Conservation (phyloP, 2,888 invertebrate genomes). For the Melieria picta region DNA sequence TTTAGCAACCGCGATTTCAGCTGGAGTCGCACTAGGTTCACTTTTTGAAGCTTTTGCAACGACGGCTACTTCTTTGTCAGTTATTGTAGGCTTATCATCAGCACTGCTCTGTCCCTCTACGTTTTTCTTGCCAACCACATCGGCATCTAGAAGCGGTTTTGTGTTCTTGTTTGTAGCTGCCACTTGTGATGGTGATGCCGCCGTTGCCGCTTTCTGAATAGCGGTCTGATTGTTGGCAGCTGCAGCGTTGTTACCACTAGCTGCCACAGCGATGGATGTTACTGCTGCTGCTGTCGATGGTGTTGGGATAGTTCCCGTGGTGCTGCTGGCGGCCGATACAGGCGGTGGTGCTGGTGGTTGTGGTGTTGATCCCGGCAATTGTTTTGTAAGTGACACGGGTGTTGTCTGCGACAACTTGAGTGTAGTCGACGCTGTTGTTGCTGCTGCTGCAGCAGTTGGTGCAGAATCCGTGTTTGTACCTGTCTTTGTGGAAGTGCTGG, state of each 20-base stretch:
- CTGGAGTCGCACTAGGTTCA: slow-evolving; percentile 6
- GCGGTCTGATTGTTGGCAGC: slow-evolving; percentile 14
- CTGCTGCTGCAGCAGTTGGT: slow-evolving; percentile 25
- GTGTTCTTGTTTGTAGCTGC: not conserved
- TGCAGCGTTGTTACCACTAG: slow-evolving; percentile 5
- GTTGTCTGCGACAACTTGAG: slow-evolving; percentile 46
- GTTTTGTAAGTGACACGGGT: slow-evolving; percentile 50
- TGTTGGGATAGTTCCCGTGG: slow-evolving; percentile 5
- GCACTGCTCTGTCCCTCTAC: not conserved
- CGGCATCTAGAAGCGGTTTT: not conserved
- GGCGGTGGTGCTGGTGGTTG: slow-evolving; percentile 14
- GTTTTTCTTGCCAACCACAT: slow-evolving; percentile 2
- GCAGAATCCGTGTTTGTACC: slow-evolving; percentile 34
- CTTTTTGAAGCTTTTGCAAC: not conserved
- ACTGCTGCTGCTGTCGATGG: slow-evolving; percentile 25
- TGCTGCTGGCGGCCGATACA: slow-evolving; percentile 3
- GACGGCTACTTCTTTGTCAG: slow-evolving; percentile 24
- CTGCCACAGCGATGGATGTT: not conserved
- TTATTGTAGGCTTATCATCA: not conserved
- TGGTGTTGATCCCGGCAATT: slow-evolving; percentile 25
- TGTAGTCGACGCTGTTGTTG: slow-evolving; percentile 40
- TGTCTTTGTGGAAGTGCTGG: slow-evolving; percentile 35
- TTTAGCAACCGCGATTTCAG: not conserved
- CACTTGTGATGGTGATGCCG: not conserved
- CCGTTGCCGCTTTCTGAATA: slow-evolving; percentile 27